A percentile compares a stretch with the other conserved stretches of the same genome.
Evolutionary conservation across 2,888 invertebrate genomes (phyloP).

Genomic region (Anthrax anthrax): DNA sequence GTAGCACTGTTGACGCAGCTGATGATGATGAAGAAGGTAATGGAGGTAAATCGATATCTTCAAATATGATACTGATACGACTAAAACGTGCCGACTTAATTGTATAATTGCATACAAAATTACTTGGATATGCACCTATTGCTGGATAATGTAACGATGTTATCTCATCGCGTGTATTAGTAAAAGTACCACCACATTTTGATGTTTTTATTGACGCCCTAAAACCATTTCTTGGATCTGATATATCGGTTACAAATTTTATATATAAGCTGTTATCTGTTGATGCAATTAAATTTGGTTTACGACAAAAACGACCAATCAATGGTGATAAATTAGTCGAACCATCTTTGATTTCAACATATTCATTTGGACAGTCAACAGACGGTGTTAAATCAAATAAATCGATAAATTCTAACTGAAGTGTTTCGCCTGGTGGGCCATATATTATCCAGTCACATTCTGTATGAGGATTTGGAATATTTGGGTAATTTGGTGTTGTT

Average conservation of each 20-base stretch:
- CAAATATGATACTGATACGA: too few relatives aligned
- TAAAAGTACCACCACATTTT: conserved; percentile 55
- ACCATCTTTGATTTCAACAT: conserved; percentile 72
- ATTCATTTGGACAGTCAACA: conserved; percentile 34
- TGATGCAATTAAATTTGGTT: conserved; percentile 43
- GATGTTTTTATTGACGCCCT: conserved; percentile 36
- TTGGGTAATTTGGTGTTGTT: conserved; percentile 68
- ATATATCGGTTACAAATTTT: conserved; percentile 53
- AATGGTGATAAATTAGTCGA: conserved; percentile 50
- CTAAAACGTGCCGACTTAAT: conserved; percentile 25
- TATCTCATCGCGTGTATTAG: conserved; percentile 41
- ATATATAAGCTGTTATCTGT: conserved; percentile 54
- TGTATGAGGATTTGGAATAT: conserved; percentile 56
- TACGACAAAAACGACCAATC: conserved; percentile 49
- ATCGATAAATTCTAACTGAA: conserved; percentile 62
- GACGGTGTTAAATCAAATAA: conserved; percentile 50
- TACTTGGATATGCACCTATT: conserved; percentile 11
- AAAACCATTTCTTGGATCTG: conserved; percentile 63
- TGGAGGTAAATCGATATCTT: conserved; percentile 15
- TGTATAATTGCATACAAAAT: conserved; percentile 52
- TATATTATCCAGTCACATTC: conserved; percentile 73
- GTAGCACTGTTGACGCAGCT: conserved; percentile 33
- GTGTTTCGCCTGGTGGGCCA: conserved; percentile 55
- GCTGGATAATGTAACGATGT: conserved; percentile 56
- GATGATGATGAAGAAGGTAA: conserved; percentile 33